Percentiles rank a stretch among this genome's conserved stretches.
Evolutionary conservation across 2,888 invertebrate species (phyloP).

Genomic region (Sthenelais limicola): DNA sequence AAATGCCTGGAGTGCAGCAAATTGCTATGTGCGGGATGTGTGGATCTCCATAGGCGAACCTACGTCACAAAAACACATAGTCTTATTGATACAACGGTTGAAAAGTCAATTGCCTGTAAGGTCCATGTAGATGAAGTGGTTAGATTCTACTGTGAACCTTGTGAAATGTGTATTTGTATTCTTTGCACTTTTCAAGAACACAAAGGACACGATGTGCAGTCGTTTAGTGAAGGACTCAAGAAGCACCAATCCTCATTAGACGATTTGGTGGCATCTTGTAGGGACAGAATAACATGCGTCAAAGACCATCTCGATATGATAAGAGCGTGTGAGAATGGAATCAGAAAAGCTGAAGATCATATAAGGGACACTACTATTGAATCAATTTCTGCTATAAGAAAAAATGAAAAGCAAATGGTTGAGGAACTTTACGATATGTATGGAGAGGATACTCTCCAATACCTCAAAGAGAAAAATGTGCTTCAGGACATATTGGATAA

Average conservation of each 20-base stretch:
- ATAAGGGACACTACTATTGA: conserved; percentile 68
- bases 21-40: conserved; percentile 67
- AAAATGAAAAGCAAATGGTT: conserved; percentile 64
- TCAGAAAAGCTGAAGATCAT: conserved; percentile 66
- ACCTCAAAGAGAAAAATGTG: conserved; percentile 63
- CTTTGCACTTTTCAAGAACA: conserved; percentile 72
- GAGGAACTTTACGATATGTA: conserved; percentile 63
- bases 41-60: conserved; percentile 67
- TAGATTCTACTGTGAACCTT: conserved; percentile 71
- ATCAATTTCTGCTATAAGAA: conserved; percentile 58
- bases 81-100: conserved; percentile 69
- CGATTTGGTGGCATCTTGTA: conserved; percentile 43
- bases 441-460: conserved; percentile 61
- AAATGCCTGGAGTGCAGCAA: conserved; percentile 71
- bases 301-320: conserved; percentile 62
- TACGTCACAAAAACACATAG: conserved; percentile 70
- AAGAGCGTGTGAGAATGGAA: conserved; percentile 62
- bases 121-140: conserved; percentile 68
- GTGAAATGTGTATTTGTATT: conserved; percentile 70
- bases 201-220: conserved; percentile 69
- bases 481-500: conserved; percentile 64
- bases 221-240: conserved; percentile 66
- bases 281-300: conserved; percentile 57
- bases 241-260: conserved; percentile 56
- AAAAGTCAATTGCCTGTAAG: conserved; percentile 71